Evolutionary conservation across 2,797 vertebrate species (phyloP).

Genomic region (Lagodon rhomboides): DNA sequence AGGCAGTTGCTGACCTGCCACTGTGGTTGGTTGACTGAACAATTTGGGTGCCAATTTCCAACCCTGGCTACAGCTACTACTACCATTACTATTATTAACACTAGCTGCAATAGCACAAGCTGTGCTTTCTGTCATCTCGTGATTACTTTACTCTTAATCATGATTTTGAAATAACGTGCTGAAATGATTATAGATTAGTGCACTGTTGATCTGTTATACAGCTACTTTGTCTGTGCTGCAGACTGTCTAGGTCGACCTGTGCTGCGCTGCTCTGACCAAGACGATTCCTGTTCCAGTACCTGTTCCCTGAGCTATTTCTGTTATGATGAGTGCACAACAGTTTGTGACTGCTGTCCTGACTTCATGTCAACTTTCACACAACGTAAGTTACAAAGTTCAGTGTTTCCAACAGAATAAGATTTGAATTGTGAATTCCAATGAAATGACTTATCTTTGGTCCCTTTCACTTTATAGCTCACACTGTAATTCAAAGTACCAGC

Average conservation of each 20-base stretch:
- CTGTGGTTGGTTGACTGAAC: too few species aligned
- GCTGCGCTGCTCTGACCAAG: conserved; percentile 65
- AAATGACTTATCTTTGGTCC: too few species aligned
- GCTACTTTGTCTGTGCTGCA: conserved; percentile 41
- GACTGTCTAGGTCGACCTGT: conserved; percentile 67
- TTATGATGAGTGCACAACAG: neutral
- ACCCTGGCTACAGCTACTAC: neutral
- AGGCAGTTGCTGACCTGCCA: too few species aligned
- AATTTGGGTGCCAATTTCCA: too few species aligned
- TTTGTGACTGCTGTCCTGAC: conserved; percentile 69
- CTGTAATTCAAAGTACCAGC: too few species aligned
- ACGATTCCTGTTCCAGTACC: rapidly evolving
- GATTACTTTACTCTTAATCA: neutral
- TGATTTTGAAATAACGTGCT: neutral
- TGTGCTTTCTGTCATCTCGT: neutral
- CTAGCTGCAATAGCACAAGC: neutral
- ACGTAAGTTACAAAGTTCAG: conserved; percentile 32
- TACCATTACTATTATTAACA: neutral
- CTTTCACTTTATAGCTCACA: too few species aligned
- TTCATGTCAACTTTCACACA: conserved; percentile 41
- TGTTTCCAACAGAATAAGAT: neutral
- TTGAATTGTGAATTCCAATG: conserved; percentile 6
- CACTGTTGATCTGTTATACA: neutral
- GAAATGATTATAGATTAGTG: neutral
- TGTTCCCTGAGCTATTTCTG: conserved; percentile 62